Evolutionary conservation across 2,888 invertebrate genomes (phyloP).

Genomic region (Diaprepes abbreviatus): DNA sequence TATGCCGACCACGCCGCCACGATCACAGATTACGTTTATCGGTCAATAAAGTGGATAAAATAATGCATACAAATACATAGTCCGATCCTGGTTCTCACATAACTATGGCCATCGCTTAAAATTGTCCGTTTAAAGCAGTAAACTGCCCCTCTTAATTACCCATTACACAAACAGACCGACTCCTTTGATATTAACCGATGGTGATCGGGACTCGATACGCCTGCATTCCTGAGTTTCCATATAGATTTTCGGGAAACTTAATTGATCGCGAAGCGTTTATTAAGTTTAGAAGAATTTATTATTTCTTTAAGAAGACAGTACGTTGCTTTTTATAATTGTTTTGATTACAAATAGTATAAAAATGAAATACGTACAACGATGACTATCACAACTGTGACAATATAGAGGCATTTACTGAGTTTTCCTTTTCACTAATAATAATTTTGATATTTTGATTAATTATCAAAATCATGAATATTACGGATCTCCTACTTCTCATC

Average conservation of each 20-base stretch:
- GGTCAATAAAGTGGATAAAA: slow-evolving; percentile 37
- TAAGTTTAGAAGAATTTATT: neutral
- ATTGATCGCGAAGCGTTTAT: slow-evolving; percentile 5
- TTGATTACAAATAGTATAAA: no score
- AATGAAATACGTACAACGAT: no score
- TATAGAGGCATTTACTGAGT: no score
- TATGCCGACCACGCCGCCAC: neutral
- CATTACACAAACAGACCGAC: slow-evolving; percentile 45
- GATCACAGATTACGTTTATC: slow-evolving; percentile 25
- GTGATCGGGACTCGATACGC: slow-evolving; percentile 31
- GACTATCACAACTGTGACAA: no score
- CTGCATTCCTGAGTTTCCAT: slow-evolving; percentile 22
- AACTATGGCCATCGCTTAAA: slow-evolving; percentile 42
- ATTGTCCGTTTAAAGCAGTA: slow-evolving; percentile 35
- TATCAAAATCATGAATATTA: no score
- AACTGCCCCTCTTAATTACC: slow-evolving; percentile 37
- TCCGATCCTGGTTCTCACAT: slow-evolving; percentile 42
- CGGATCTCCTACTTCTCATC: no score
- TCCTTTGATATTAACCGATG: slow-evolving; percentile 45
- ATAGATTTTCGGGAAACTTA: slow-evolving; percentile 22
- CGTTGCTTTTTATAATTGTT: no score
- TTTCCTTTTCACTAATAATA: no score
- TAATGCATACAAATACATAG: slow-evolving; percentile 19
- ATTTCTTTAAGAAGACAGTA: no score
- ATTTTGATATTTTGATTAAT: no score